Conservation (phyloP, 2,113 vertebrate species). For the Nyctibius bracteatus region DNA sequence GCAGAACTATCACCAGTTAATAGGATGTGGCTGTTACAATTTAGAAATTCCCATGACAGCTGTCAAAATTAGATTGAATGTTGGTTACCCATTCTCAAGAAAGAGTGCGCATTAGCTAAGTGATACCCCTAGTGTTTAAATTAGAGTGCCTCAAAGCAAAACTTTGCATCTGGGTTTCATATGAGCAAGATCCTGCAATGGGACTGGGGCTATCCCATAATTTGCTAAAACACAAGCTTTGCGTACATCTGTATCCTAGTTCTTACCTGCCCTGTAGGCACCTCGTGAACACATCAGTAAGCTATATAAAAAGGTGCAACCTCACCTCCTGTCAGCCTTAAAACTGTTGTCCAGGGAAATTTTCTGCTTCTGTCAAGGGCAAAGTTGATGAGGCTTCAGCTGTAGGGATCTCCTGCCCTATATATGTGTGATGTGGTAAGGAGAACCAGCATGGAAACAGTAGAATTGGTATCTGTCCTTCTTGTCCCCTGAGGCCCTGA, state of each 20-base stretch:
- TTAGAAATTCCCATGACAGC: background rate
- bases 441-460: accelerated
- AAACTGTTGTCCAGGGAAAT: background rate
- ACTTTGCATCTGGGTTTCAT: background rate
- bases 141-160: background rate
- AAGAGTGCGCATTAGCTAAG: background rate
- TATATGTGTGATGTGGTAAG: background rate
- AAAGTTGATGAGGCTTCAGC: background rate
- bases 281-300: background rate
- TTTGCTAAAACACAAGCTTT: background rate
- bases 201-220: background rate
- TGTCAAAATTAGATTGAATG: background rate
- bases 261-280: background rate
- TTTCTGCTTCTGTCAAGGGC: background rate
- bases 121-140: background rate
- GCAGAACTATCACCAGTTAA: background rate
- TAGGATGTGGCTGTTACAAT: background rate
- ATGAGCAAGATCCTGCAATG: background rate
- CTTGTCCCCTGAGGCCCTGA: background rate
- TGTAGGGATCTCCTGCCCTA: background rate
- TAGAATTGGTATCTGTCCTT: background rate
- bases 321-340: background rate
- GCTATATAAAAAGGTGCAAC: background rate
- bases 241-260: background rate
- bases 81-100: background rate